Evolutionary conservation across 2,113 vertebrate genomes (phyloP).

Genomic region (Chiloscyllium plagiosum): DNA sequence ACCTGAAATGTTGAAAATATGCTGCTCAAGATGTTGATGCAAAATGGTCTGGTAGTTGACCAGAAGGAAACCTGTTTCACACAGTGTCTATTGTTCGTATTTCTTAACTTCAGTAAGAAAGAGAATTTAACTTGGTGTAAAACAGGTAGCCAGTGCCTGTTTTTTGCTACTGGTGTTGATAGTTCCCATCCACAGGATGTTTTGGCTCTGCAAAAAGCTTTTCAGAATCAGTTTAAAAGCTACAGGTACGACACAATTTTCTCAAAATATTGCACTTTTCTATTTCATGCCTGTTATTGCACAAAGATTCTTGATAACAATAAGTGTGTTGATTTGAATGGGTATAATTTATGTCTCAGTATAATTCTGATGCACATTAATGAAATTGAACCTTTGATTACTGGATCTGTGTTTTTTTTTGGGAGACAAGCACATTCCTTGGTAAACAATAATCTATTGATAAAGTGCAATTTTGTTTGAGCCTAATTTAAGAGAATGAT

Average conservation of each 20-base stretch:
- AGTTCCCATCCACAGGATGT: not conserved
- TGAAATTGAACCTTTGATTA: not conserved
- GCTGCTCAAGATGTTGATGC: too few species aligned
- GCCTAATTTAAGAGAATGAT: not conserved
- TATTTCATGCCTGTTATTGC: not conserved
- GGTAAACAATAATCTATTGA: constrained; percentile 1
- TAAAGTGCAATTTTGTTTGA: not conserved
- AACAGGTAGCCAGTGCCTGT: not conserved
- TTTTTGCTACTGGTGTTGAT: not conserved
- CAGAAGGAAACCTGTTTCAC: not conserved
- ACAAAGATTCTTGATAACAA: not conserved
- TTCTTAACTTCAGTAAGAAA: not conserved
- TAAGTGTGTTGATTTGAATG: not conserved
- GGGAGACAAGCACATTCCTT: not conserved
- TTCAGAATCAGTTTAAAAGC: not conserved
- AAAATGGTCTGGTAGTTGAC: not conserved
- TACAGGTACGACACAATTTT: not conserved
- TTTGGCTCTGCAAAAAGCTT: not conserved
- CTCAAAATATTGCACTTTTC: not conserved
- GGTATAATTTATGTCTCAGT: not conserved
- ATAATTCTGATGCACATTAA: not conserved
- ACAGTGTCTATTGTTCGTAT: not conserved
- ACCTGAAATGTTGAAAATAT: not conserved
- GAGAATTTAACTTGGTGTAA: not conserved
- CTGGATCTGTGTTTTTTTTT: not conserved